Conservation (phyloP, 1,140 invertebrate species). For the Drosophila eugracilis region DNA sequence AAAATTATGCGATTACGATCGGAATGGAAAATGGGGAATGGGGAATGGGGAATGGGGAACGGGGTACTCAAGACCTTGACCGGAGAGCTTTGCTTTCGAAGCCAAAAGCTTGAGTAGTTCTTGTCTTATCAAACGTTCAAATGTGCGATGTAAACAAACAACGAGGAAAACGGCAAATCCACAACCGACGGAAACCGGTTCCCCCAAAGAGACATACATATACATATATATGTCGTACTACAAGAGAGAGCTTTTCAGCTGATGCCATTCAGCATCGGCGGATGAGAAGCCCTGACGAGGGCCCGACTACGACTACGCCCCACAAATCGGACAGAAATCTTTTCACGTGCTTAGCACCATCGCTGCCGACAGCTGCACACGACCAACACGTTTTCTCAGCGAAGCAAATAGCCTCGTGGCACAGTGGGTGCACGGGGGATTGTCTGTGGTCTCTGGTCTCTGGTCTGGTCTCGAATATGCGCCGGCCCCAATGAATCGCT, state of each 20-base stretch:
- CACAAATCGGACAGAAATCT: conserved; percentile 24
- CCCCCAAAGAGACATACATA: conserved; percentile 1
- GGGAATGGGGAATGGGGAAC: no score
- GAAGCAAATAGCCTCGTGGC: conserved; percentile 51
- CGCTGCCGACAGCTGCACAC: conserved; percentile 59
- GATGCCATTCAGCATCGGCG: conserved; percentile 28
- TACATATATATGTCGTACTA: neutral
- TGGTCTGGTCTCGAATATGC: neutral
- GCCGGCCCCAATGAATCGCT: conserved; percentile 13
- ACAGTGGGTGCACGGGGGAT: conserved; percentile 9
- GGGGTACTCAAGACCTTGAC: conserved; percentile 58
- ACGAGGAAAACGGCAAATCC: conserved; percentile 62
- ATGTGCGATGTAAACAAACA: conserved; percentile 68
- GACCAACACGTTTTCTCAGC: conserved; percentile 68
- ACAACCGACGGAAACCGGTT: conserved; percentile 67
- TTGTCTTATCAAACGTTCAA: conserved; percentile 58
- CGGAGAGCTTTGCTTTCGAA: conserved; percentile 55
- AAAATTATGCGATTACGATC: conserved; percentile 53
- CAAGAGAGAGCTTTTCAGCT: conserved; percentile 35
- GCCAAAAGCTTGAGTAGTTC: conserved; percentile 53
- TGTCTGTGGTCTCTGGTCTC: neutral
- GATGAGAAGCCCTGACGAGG: conserved; percentile 34
- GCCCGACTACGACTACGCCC: conserved; percentile 49
- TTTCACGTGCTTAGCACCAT: conserved; percentile 59
- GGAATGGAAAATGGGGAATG: no score